Percentiles rank a stretch among this genome's conserved stretches.
phyloP scores from a whole-genome alignment of 1,140 invertebrate genomes.

The Pantala flavescens region DNA sequence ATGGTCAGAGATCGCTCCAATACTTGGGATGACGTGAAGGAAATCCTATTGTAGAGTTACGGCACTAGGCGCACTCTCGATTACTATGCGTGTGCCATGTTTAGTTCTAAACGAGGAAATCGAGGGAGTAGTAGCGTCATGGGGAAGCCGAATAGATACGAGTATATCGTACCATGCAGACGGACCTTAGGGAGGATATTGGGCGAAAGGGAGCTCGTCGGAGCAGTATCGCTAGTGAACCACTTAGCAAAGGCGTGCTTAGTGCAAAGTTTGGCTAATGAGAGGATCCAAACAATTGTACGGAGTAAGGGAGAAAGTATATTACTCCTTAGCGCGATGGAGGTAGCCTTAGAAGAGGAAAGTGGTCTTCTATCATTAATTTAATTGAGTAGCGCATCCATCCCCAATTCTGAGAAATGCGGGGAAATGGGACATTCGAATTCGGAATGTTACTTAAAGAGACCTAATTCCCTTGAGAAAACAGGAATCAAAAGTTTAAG shows the following conservation, averaged over 20 bases:
- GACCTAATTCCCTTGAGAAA: background rate
- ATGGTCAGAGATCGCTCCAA: too few relatives aligned
- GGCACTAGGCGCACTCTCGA: too few relatives aligned
- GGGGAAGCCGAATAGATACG: background rate
- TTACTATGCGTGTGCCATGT: too few relatives aligned
- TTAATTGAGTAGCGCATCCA: background rate
- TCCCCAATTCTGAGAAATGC: background rate
- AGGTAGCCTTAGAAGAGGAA: constrained; percentile 5
- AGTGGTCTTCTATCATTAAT: background rate
- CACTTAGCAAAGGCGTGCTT: too few relatives aligned
- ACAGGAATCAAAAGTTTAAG: background rate
- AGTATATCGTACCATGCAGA: too few relatives aligned
- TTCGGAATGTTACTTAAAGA: background rate
- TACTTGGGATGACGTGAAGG: too few relatives aligned
- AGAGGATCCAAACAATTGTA: background rate
- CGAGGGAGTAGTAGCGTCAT: too few relatives aligned
- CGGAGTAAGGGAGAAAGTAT: background rate
- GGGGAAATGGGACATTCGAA: background rate
- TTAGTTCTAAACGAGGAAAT: too few relatives aligned
- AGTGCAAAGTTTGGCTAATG: background rate
- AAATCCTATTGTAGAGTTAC: too few relatives aligned
- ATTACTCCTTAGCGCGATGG: background rate
- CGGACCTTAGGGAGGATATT: background rate
- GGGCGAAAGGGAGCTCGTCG: background rate
- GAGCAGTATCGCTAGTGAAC: background rate